A percentile compares a stretch with the other conserved stretches of the same genome.
Conservation (phyloP, 2,113 vertebrate species). For the Brienomyrus longianalis region DNA sequence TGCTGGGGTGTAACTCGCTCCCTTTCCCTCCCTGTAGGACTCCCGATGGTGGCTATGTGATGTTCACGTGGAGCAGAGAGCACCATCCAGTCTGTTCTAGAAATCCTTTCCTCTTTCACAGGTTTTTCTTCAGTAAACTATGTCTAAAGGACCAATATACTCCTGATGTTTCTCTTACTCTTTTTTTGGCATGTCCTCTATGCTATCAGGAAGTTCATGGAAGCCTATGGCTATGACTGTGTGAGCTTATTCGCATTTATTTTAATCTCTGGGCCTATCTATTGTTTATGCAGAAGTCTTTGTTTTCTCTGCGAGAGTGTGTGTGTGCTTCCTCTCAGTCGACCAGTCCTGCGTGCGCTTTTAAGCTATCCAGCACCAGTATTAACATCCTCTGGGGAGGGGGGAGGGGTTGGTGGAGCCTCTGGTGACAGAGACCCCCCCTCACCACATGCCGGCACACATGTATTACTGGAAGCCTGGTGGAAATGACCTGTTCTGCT, state of each 20-base stretch:
- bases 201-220: constrained; percentile 43
- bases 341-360: constrained; percentile 23
- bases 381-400: constrained; percentile 8
- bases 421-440: not conserved
- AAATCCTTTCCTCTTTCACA: not conserved
- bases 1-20: not conserved
- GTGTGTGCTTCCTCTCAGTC: constrained; percentile 19
- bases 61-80: not conserved
- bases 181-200: constrained; percentile 40
- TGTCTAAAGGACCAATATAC: constrained; percentile 29
- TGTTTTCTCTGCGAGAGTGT: constrained; percentile 3
- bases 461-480: constrained; percentile 7
- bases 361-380: constrained; percentile 14
- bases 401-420: not conserved
- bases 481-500: not conserved
- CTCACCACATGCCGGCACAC: not conserved
- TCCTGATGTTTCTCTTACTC: constrained; percentile 28
- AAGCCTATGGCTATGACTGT: constrained; percentile 41
- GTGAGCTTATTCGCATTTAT: constrained; percentile 51
- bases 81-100: not conserved
- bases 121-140: constrained; percentile 38
- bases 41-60: not conserved
- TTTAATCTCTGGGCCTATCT: constrained; percentile 20
- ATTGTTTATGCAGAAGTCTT: not conserved
- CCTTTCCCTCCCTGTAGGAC: not conserved